Conservation (phyloP, 2,113 vertebrate genomes). For the Nansenia antarctica region DNA sequence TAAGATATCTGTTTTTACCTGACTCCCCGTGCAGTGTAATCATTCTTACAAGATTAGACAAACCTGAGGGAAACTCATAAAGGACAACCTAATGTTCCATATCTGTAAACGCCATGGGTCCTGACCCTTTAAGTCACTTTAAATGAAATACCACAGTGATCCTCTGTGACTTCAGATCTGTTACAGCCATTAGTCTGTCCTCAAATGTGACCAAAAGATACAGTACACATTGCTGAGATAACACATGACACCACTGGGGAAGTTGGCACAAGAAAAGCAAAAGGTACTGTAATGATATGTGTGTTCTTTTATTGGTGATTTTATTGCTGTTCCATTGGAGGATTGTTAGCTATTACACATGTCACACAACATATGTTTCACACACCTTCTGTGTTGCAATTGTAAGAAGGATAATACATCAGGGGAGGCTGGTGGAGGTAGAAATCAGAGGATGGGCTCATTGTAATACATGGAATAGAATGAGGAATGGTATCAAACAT, state of each 20-base stretch:
- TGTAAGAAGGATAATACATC: no score
- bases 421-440: no score
- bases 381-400: no score
- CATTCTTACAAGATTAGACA: not conserved
- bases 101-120: not conserved
- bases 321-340: not conserved
- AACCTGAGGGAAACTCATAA: not conserved
- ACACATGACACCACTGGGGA: no score
- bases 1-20: conserved; percentile 18
- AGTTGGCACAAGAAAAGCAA: no score
- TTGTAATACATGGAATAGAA: no score
- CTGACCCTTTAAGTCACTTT: not conserved
- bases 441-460: no score
- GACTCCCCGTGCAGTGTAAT: not conserved
- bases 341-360: not conserved
- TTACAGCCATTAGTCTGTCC: not conserved
- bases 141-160: not conserved
- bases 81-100: not conserved
- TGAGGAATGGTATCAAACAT: no score
- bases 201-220: not conserved
- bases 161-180: not conserved
- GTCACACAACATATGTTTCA: not conserved
- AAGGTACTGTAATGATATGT: no score
- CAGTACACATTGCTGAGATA: not conserved
- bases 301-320: not conserved